Conservation (phyloP, 1,140 invertebrate genomes). For the Periplaneta americana region DNA sequence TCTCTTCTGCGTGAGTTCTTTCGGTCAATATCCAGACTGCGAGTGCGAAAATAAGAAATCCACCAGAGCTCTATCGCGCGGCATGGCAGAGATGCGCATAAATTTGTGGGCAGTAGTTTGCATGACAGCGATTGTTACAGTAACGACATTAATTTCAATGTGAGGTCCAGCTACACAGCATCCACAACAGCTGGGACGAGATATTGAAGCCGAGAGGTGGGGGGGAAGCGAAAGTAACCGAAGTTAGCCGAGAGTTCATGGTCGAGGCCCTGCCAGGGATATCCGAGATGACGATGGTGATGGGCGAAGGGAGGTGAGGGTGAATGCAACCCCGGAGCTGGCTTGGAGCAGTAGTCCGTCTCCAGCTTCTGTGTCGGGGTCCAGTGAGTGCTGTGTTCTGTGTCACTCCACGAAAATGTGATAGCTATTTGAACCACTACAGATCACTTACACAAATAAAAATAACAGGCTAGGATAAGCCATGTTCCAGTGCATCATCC, state of each 20-base stretch:
- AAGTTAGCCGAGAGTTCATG: constrained; percentile 18
- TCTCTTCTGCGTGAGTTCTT: no score
- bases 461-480: constrained; percentile 5
- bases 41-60: no score
- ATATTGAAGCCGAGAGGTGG: background rate
- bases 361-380: background rate
- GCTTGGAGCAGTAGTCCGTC: background rate
- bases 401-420: background rate
- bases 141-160: background rate
- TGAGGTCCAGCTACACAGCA: background rate
- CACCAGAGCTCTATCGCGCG: no score
- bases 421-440: background rate
- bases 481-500: constrained; percentile 80
- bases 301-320: background rate
- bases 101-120: no score
- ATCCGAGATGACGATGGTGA: background rate
- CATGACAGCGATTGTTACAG: background rate
- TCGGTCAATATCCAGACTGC: no score
- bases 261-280: constrained; percentile 6
- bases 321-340: background rate
- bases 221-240: constrained; percentile 12
- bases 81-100: no score
- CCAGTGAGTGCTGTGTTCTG: background rate
- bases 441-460: background rate
- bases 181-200: no score